These are phyloP conservation scores for Falco peregrinus DNA, from an alignment of 2,797 vertebrate genomes.

Conservation along the genomic window DNA sequence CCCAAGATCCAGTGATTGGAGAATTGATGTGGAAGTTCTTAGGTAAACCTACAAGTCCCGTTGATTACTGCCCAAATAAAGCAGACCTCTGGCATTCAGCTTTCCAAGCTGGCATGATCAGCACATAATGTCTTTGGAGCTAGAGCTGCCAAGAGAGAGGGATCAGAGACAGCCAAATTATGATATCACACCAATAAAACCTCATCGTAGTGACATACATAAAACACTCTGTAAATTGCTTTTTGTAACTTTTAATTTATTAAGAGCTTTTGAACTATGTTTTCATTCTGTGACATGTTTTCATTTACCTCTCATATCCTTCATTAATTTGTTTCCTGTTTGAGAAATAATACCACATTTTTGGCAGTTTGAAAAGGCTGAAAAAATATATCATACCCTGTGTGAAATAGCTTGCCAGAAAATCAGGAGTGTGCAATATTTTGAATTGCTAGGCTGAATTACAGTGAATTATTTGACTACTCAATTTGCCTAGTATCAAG, in stretches of 20 bases:
- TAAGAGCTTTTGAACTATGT: conserved; percentile 75
- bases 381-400: conserved; percentile 54
- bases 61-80: conserved; percentile 76
- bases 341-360: conserved; percentile 61
- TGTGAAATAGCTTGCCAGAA: conserved; percentile 42
- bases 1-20: background rate
- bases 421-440: conserved; percentile 9
- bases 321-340: conserved; percentile 74
- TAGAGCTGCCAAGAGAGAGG: conserved; percentile 74
- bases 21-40: conserved; percentile 57
- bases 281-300: conserved; percentile 75
- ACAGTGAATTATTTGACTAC: conserved; percentile 19
- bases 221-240: conserved; percentile 80
- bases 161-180: conserved; percentile 81
- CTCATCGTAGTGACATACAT: conserved; percentile 78
- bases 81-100: conserved; percentile 71
- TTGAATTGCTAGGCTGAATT: conserved; percentile 32
- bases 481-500: background rate
- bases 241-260: conserved; percentile 80
- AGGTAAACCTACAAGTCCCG: conserved; percentile 64
- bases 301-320: conserved; percentile 67
- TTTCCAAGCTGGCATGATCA: conserved; percentile 70
- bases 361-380: conserved; percentile 55
- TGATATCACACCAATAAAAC: conserved; percentile 83
- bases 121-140: conserved; percentile 73